Evolutionary conservation across 2,113 vertebrate species (phyloP), one percentile per base, ranked within the genome.

Genomic region (Syngnathus scovelli): DNA sequence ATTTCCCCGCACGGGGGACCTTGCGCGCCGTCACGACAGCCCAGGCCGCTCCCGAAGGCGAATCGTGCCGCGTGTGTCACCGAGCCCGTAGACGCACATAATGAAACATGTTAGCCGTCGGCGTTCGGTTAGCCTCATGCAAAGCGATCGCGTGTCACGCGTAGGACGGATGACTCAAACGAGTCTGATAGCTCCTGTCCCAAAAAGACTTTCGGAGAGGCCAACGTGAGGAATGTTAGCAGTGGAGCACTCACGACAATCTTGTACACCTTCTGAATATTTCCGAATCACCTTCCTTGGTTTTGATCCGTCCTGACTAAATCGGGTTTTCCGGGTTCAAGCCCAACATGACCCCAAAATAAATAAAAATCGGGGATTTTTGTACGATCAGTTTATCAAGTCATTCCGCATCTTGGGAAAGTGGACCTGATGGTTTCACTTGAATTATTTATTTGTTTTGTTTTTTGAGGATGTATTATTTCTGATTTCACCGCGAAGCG

Each of bases 91-190:
- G 78, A 82, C 71, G 76, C 86, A 93, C 94, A 92, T 93, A 87
- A 90, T 94, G 95, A 94, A 90, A 91, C 92, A 93, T 94, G 94
- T 94, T 92, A 92, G 89, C 93, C 91, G 92, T 95, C 94, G 92
- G 87, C 91, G 92, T 94, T 95, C 94, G 96, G 95, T 98, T 95
- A 96, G 95, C 93, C 93, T 93, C 84, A 79, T 83, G 84, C 90
- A 89, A 92, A 94, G 93, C 92, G 94, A 98, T 95, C 86, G 90
- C 93, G 92, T 93, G 94, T 95, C 94, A 92, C 72, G 89, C 84
- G 78, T 87, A 84, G 90, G 91, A 87, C 73, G 72, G 78, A 84
- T 80, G 67, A 67, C 13, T 54, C 1, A 41, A 67, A 79, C 81
- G 61, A 77, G 72, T 85, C 55, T 64, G 75, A 81, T 72, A 60